phyloP scores from a whole-genome alignment of 2,797 vertebrate genomes.

The Micromesistius poutassou region DNA sequence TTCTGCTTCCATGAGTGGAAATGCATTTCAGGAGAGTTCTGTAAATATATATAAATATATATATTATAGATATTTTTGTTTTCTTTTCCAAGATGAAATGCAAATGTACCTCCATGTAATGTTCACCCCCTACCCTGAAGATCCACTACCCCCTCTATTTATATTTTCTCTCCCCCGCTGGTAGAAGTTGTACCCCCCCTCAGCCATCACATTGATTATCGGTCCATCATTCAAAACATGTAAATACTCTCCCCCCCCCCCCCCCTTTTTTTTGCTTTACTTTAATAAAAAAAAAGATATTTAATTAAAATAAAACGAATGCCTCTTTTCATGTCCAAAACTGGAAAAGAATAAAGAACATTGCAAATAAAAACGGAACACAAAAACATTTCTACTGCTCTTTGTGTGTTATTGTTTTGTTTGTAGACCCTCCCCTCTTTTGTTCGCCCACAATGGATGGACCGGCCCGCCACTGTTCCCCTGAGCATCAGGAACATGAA shows the following conservation, averaged over 20 bases:
- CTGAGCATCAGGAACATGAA: not conserved
- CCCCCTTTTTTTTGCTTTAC: constrained; percentile 77
- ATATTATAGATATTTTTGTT: constrained; percentile 22
- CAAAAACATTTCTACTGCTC: constrained; percentile 11
- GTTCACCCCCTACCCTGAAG: constrained; percentile 41
- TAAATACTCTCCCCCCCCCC: constrained; percentile 81
- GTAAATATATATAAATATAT: constrained; percentile 66
- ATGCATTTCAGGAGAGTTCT: constrained; percentile 73
- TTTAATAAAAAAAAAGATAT: constrained; percentile 85
- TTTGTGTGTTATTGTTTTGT: constrained; percentile 50
- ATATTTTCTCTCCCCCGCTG: constrained; percentile 76
- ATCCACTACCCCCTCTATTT: constrained; percentile 73
- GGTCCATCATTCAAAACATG: constrained; percentile 83
- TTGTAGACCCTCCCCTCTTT: not conserved
- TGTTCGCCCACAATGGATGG: constrained; percentile 6
- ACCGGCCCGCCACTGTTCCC: not conserved
- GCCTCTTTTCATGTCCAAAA: constrained; percentile 87
- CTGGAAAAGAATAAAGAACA: constrained; percentile 86
- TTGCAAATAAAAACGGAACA: constrained; percentile 67
- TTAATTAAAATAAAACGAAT: constrained; percentile 86
- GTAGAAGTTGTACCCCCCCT: constrained; percentile 78
- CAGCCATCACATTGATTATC: constrained; percentile 80
- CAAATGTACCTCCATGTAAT: constrained; percentile 57
- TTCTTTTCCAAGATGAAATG: constrained; percentile 53
- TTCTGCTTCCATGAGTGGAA: constrained; percentile 66